Base-by-base conservation (phyloP, 2,888 invertebrate species). In the Ephialtes manifestator region DNA sequence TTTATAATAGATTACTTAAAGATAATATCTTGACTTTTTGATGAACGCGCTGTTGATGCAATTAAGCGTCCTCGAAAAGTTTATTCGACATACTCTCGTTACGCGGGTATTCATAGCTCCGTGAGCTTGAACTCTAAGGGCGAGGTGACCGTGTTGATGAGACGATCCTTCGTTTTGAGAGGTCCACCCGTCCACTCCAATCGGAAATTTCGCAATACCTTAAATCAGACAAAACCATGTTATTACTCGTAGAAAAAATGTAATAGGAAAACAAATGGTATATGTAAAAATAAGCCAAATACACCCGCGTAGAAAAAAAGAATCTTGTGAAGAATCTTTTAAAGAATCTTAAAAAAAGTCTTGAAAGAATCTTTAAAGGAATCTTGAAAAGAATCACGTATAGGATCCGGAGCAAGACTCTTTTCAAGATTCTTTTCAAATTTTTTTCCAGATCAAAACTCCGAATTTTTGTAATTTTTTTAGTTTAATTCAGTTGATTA, bases 141-240 rank as follows among this genome's bases (percentile, higher is more conserved):
- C 89, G 97, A 96, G 90, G 96, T 95, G 15, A 97, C 96, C 82
- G 96, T 96, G 90, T 97, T 97, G 65, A 97, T 97, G 76, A 97
- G 97, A 86, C 96, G 96, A 79, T 97, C 96, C 93, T 96, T 96
- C 93, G 97, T 97, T 20, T 96, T 95, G 88, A 97, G 94, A 85
- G 96, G 96, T 20, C 95, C 96, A 90, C 96, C 95, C 87, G 95
- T 95, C 95, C 97, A 97, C 87, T 96, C 95, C 53, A 97, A 96
- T 89, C 95, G 93, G 94, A 97, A 97, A 93, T 96, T 96, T 87
- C 96, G 95, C 93, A 97, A 96, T 91, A 96, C 95, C 97, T 97
- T 95, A 87, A 95, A 95, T 89, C 68, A 81, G 28, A 86, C 68
- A 63, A 67, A 78, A 63, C 10, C 43, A 18, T n/a, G 5, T 20